Conservation (phyloP, 2,113 vertebrate genomes). For the Mormyrus iriodes region DNA sequence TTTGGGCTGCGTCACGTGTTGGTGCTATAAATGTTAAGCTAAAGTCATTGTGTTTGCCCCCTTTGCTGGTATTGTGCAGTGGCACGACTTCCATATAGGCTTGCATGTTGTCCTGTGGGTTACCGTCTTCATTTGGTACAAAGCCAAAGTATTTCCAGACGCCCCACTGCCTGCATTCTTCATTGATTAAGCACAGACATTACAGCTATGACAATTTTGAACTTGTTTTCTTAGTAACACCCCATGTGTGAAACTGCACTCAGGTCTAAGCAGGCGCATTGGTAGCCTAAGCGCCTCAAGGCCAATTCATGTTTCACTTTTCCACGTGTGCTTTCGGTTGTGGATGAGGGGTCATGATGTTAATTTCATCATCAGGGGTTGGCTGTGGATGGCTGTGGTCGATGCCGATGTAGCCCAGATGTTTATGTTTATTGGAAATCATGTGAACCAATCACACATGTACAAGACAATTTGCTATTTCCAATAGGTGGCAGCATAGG, state of each 20-base stretch:
- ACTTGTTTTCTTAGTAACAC: background rate
- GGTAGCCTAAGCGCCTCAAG: too few relatives aligned
- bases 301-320: background rate
- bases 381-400: background rate
- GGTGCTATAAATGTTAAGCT: background rate
- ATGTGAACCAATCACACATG: background rate
- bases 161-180: background rate
- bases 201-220: too few relatives aligned
- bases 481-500: background rate
- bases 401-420: background rate
- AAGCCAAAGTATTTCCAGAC: background rate
- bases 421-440: background rate
- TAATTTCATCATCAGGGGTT: background rate
- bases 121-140: background rate
- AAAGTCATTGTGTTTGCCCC: background rate
- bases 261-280: background rate
- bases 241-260: background rate
- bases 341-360: background rate
- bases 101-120: background rate
- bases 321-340: background rate
- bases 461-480: background rate
- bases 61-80: background rate
- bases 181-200: too few relatives aligned
- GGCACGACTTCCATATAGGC: background rate
- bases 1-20: too few relatives aligned